Conservation (phyloP, 2,888 invertebrate genomes). For the Thalpophila matura region DNA sequence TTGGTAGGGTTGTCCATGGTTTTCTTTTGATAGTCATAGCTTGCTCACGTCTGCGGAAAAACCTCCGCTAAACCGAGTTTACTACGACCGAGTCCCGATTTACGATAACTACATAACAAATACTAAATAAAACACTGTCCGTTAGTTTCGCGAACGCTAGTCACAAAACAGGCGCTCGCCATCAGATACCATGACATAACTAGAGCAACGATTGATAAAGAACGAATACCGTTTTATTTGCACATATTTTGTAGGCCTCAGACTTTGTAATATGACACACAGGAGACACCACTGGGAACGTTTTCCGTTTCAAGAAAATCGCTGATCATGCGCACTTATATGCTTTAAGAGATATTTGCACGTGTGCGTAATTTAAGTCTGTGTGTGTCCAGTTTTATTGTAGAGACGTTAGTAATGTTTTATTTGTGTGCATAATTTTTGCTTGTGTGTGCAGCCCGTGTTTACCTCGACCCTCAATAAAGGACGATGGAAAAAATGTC, state of each 20-base stretch:
- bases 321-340: constrained; percentile 22
- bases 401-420: not conserved
- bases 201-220: constrained; percentile 72
- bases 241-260: constrained; percentile 47
- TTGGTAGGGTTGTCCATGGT: too few species aligned
- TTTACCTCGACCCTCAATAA: constrained; percentile 40
- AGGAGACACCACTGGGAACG: constrained; percentile 14
- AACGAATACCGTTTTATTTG: constrained; percentile 69
- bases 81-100: constrained; percentile 10
- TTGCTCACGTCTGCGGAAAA: too few species aligned
- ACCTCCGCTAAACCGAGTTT: not conserved
- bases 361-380: constrained; percentile 15
- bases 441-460: constrained; percentile 7
- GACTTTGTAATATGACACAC: constrained; percentile 32
- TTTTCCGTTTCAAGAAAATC: constrained; percentile 40
- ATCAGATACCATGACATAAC: constrained; percentile 72
- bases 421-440: not conserved
- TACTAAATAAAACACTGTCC: constrained; percentile 45
- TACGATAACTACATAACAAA: constrained; percentile 30
- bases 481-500: constrained; percentile 26
- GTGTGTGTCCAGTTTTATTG: not conserved
- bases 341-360: constrained; percentile 1
- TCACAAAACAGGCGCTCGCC: constrained; percentile 54
- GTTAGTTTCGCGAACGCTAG: constrained; percentile 44
- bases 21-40: too few species aligned